phyloP scores from a whole-genome alignment of 53 echinoderm and acorn worm genomes.

The Actinopyga echinites region DNA sequence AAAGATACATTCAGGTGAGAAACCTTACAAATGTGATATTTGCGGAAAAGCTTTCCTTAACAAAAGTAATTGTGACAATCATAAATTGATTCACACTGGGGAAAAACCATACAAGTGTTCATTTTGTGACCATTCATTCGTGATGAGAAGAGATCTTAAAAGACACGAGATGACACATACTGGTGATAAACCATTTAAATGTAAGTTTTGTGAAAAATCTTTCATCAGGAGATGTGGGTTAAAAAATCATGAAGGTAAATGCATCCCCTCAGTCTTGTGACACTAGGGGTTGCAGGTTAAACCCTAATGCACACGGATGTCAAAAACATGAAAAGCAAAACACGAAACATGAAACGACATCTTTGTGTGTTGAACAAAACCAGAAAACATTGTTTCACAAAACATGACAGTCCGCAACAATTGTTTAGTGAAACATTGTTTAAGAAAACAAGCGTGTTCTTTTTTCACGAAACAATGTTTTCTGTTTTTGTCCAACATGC shows the following conservation, averaged over 20 bases:
- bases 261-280: too few species aligned
- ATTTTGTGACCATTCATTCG: neutral
- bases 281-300: too few species aligned
- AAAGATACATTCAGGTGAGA: neutral
- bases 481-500: too few species aligned
- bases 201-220: neutral
- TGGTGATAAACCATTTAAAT: neutral
- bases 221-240: neutral
- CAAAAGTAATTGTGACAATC: neutral
- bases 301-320: too few species aligned
- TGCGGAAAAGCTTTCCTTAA: constrained; percentile 30
- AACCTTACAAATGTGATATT: neutral
- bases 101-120: neutral
- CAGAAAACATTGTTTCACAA: too few species aligned
- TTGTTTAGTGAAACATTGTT: too few species aligned
- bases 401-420: too few species aligned
- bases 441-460: too few species aligned
- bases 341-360: too few species aligned
- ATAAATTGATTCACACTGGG: neutral
- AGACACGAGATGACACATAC: neutral
- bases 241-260: neutral
- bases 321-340: too few species aligned
- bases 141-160: neutral
- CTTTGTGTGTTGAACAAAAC: too few species aligned
- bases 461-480: too few species aligned